These are phyloP conservation scores for Spongilla lacustris DNA, from an alignment of 37 sponge, comb jelly and placozoan genomes.

Conservation along the genomic window DNA sequence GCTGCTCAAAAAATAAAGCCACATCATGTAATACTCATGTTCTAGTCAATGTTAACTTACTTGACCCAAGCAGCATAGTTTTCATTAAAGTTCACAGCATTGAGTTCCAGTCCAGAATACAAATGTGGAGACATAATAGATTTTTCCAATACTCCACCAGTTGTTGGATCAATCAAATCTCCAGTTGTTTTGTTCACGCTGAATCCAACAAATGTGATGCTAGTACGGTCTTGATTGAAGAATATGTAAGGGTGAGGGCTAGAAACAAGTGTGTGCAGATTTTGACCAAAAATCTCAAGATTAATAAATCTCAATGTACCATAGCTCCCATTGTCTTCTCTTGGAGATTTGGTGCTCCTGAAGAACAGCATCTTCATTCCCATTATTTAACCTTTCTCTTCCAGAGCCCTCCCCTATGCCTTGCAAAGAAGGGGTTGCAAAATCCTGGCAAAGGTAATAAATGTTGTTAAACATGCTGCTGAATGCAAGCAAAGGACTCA, in stretches of 20 bases:
- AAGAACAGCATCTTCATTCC: not conserved
- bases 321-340: constrained; percentile 38
- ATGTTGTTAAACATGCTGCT: not conserved
- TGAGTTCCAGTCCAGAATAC: constrained; percentile 8
- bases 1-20: not conserved
- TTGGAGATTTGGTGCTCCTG: constrained; percentile 31
- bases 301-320: not conserved
- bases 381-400: not conserved
- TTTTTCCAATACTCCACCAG: not conserved
- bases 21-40: no score
- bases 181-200: not conserved
- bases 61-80: constrained; percentile 49
- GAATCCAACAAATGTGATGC: constrained; percentile 88
- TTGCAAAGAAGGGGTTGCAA: constrained; percentile 53
- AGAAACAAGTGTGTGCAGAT: not conserved
- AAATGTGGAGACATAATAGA: constrained; percentile 41
- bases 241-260: constrained; percentile 94
- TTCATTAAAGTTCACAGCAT: constrained; percentile 59
- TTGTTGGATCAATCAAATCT: constrained; percentile 16
- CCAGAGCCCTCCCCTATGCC: not conserved
- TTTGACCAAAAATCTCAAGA: not conserved
- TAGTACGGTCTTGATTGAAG: constrained; percentile 74
- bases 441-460: constrained; percentile 5
- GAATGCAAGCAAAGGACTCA: not conserved
- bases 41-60: not conserved